Evolutionary conservation across 1,140 invertebrate genomes (phyloP), one percentile per base, ranked within the genome.

Genomic region (Listronotus oregonensis): DNA sequence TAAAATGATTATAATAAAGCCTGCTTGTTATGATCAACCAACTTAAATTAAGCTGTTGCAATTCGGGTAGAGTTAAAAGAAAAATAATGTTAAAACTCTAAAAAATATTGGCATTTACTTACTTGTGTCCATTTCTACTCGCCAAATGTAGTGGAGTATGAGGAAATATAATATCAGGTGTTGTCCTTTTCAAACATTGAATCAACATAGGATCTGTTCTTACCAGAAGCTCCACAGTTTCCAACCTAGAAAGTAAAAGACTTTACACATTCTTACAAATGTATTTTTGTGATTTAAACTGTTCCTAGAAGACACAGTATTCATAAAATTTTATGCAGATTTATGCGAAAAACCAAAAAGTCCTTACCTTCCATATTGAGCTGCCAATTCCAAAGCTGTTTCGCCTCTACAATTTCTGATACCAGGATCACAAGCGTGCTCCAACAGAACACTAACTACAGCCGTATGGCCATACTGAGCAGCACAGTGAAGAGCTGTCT

Each of bases 101-200:
- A n/a, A n/a, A n/a, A n/a, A n/a, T n/a, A n/a, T n/a, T n/a, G n/a
- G n/a, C n/a, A n/a, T 3, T 17, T 11, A 85, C 87, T 86, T 79
- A 91, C 86, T 88, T 89, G 81, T 96, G 94, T 1, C 96, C 96
- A 84, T 97, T 96, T 67, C 93, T 87, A 71, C 94, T 94, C 57
- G 96, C 96, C 67, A 95, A 83, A 81, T 98, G 96, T 6, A 99
- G 84, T 15, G 96, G 95, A 1, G 96, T 96, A 71, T 95, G 90
- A 11, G 88, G 86, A 74, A 90, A 90, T 60, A 90, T 82, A 71
- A 81, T 76, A 67, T 82, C 80, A 70, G 85, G 84, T 73, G 87
- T 78, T 32, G 84, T 82, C 68, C 80, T 82, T 66, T 84, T 83
- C 75, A 90, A 83, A 60, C 86, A 85, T 68, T 89, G 86, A 61